Base-by-base conservation (phyloP, 2,113 vertebrate genomes). In the Manacus vitellinus region DNA sequence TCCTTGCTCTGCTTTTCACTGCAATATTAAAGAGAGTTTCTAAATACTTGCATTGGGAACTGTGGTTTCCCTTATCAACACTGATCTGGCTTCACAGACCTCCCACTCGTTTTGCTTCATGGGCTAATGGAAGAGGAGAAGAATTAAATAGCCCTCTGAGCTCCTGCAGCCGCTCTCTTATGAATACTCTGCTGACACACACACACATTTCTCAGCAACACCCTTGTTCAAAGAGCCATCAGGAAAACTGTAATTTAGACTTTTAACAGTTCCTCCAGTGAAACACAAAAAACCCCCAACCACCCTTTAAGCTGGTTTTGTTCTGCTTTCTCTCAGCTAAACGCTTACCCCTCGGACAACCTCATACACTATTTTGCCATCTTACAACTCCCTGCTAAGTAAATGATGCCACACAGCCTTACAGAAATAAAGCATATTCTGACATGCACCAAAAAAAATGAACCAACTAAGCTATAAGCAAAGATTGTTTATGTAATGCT, bases 101-200 rank as follows among this genome's bases (percentile, higher is more conserved):
- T 96, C 94, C 94, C 91, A 95, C 92, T 89, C 19, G 1, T 88
- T 95, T 88, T 93, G 91, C 77, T 96, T 92, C 92, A 88, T 12
- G 13, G 18, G 74, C 61, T 97, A 95, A 96, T 78, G 67, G 89
- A 92, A 95, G 43, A 81, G 39, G 55, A 73, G 76, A 49, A 82
- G 79, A 89, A 94, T 87, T 91, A 81, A 89, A 88, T 8, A 95
- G 67, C 63, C 47, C 92, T 83, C 52, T 17, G 66, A 89, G 93
- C 66, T 66, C 61, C 76, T 23, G 71, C 67, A 97, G 86, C 46
- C 4, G 0, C 75, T 82, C 76, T 91, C 76, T 70, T 44, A 76
- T 15, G 9, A 66, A 87, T 30, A 55, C 52, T 94, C 55, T 1
- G 7, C 44, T 52, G 11, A 54, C 58, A 66, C 54, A 35, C 58